phyloP scores from a whole-genome alignment of 2,113 vertebrate species.

The Malurus elegans region DNA sequence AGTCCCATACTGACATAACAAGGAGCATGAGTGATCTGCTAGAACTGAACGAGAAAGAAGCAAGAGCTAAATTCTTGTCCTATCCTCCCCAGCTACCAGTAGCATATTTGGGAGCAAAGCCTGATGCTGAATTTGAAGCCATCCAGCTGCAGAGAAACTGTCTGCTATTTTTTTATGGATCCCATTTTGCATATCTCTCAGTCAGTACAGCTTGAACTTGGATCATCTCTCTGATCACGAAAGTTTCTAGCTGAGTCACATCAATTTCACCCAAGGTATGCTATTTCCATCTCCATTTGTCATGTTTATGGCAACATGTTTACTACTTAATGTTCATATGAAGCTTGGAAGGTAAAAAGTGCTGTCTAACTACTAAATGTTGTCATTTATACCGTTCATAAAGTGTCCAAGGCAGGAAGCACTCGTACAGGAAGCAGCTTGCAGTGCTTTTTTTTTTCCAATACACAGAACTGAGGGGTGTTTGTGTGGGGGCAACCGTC shows the following conservation, averaged over 20 bases:
- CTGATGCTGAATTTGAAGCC: not conserved
- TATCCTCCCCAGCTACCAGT: not conserved
- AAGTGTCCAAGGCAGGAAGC: not conserved
- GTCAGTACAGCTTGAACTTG: not conserved
- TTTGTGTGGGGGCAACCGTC: rapidly evolving
- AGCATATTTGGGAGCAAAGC: not conserved
- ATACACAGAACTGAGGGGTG: not conserved
- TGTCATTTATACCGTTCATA: not conserved
- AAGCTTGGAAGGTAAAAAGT: not conserved
- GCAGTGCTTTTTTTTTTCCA: not conserved
- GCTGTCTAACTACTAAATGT: not conserved
- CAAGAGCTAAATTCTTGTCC: not conserved
- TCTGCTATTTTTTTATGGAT: not conserved
- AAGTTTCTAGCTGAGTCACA: not conserved
- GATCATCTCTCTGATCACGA: not conserved
- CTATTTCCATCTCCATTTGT: not conserved
- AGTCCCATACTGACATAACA: not conserved
- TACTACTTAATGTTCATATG: not conserved
- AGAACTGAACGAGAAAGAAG: not conserved
- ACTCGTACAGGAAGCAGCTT: rapidly evolving
- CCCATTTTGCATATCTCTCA: not conserved
- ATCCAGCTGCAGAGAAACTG: not conserved
- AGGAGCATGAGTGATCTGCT: not conserved
- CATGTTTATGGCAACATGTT: not conserved
- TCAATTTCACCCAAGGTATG: not conserved